Conservation (phyloP, 2,113 vertebrate genomes). For the Syrmaticus mikado region DNA sequence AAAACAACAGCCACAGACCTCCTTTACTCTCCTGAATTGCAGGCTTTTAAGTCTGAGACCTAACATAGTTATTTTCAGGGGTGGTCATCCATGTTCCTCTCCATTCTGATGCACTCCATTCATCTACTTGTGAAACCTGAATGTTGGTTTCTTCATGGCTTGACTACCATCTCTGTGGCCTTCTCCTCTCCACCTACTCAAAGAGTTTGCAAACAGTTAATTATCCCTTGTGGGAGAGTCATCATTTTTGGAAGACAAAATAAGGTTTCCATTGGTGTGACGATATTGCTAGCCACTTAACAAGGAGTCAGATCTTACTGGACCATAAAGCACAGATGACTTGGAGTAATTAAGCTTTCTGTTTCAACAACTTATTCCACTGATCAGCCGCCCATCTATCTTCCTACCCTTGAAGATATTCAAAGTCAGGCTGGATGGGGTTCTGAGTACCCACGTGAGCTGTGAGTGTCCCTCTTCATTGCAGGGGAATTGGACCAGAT, state of each 20-base stretch:
- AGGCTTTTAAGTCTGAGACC: neutral
- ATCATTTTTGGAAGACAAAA: neutral
- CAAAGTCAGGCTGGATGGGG: too few species aligned
- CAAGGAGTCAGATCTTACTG: neutral
- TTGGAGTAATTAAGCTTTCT: neutral
- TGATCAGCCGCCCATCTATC: neutral
- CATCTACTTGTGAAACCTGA: neutral
- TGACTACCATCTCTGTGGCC: neutral
- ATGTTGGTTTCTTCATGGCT: neutral
- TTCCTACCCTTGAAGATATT: too few species aligned
- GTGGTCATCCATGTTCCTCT: neutral
- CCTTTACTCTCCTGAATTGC: neutral
- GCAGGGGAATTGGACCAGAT: too few species aligned
- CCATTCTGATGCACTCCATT: neutral
- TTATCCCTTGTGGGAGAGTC: neutral
- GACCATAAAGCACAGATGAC: neutral
- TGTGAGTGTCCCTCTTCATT: too few species aligned
- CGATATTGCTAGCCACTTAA: neutral
- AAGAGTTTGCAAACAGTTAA: neutral
- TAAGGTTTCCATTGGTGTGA: neutral
- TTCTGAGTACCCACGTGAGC: too few species aligned
- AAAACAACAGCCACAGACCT: neutral
- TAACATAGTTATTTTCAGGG: neutral
- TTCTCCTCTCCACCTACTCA: fast-evolving
- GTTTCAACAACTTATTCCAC: neutral